Conservation (phyloP, 1,140 invertebrate genomes). For the Calosoma granatense region DNA sequence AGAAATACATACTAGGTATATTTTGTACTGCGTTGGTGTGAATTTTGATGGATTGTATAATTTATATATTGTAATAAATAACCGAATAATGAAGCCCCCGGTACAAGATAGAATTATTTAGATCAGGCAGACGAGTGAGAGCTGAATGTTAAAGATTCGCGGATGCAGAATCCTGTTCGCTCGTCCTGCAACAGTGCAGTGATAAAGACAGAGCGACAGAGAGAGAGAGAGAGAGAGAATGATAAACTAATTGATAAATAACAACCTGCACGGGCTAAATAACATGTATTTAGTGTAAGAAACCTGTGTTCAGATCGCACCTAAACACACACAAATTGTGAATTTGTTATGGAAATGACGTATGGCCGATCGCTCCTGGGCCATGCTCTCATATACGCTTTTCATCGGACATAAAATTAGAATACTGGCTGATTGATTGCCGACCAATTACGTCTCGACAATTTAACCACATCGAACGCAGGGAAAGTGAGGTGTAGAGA, state of each 20-base stretch:
- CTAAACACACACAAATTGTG: slow-evolving; percentile 18
- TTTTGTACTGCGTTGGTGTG: no score
- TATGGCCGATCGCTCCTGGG: background rate
- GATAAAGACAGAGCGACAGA: background rate
- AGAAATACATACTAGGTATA: no score
- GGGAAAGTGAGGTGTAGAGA: background rate
- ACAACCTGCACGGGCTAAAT: slow-evolving; percentile 11
- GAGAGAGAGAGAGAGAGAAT: slow-evolving; percentile 1
- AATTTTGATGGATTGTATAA: no score
- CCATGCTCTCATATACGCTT: background rate
- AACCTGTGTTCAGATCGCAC: slow-evolving; percentile 10
- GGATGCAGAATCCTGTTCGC: no score
- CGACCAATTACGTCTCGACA: slow-evolving; percentile 2
- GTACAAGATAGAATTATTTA: no score
- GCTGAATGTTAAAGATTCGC: no score
- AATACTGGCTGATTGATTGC: background rate
- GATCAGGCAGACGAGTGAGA: no score
- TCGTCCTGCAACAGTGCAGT: no score
- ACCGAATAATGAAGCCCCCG: no score
- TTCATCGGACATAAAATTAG: slow-evolving; percentile 7
- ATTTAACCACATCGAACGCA: background rate
- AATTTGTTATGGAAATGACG: slow-evolving; percentile 17
- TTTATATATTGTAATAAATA: no score
- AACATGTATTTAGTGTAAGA: slow-evolving; percentile 10
- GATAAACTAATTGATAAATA: slow-evolving; percentile 16